Evolutionary conservation across 2,113 vertebrate species (phyloP).

Genomic region (Catharus fuscescens): DNA sequence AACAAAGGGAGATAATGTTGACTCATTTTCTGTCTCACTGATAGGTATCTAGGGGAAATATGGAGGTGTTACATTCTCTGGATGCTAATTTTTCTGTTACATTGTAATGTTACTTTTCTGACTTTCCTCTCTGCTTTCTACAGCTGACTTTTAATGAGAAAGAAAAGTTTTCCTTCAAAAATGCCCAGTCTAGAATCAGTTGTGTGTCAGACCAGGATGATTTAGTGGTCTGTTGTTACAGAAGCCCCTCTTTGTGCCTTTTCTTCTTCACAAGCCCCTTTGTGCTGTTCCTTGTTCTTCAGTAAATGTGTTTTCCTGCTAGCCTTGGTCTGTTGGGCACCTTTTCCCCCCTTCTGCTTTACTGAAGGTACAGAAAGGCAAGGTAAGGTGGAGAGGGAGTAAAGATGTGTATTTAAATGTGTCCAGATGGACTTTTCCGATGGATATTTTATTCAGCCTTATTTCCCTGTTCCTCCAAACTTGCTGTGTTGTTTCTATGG

Average conservation of each 20-base stretch:
- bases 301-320: not conserved
- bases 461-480: not conserved
- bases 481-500: not conserved
- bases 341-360: not conserved
- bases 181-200: not conserved
- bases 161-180: not conserved
- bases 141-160: not conserved
- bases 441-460: not conserved
- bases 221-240: not conserved
- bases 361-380: not conserved
- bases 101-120: not conserved
- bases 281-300: not conserved
- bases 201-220: not conserved
- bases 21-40: not conserved
- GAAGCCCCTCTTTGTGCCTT: not conserved
- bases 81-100: not conserved
- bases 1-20: conserved; percentile 26
- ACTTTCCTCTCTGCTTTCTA: not conserved
- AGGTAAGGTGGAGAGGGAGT: not conserved
- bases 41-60: not conserved
- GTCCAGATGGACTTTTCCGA: not conserved
- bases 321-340: not conserved
- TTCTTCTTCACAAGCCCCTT: not conserved
- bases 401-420: not conserved
- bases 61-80: not conserved